Evolutionary conservation across 2,113 vertebrate species (phyloP), one percentile per base, ranked within the genome.

Genomic region (Platycercus adscitus): DNA sequence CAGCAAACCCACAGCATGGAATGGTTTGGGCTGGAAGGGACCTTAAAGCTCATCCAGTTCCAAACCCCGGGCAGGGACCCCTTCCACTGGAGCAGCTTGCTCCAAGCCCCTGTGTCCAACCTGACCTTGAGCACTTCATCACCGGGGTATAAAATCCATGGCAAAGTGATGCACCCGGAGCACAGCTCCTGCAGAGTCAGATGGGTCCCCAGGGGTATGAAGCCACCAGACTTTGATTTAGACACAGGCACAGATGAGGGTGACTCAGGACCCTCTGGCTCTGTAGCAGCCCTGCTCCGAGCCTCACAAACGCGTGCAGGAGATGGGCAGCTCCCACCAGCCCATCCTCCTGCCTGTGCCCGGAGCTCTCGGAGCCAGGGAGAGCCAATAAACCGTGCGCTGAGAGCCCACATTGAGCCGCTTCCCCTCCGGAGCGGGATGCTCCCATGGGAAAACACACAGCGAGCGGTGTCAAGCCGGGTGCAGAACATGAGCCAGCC

Each of bases 401-500:
- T 0, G 2, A 17, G 60, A 37, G 25, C 35, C 16, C 0, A 4
- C 35, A 13, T 0, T 0, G 6, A 33, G 39, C 18, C 0, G 3
- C 3, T 17, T 31, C 7, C 35, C 21, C 49, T 33, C 17, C 0
- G 3, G 47, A 76, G 23, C 10, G 17, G 49, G 55, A 61, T 60
- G 33, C 60, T 71, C 29, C 72, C 44, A 1, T 6, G 73, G 81
- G 69, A 60, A 33, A 16, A 46, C 16, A 29, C 28, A 10, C 28
- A 10, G 3, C 8, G 7, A 0, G 3, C 0, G 28, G 78, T 10
- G 46, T 6, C 76, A 23, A 2, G 6, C 1, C 76, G 4, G 87
- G 61, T 26, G 5, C 3, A 1, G 26, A 80, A 13, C 37, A 0
- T 0, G 11, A 39, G 39, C n/a, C 50, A 13, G 6, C 10, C 35